These are phyloP conservation scores for Chitala chitala DNA, from an alignment of 2,113 vertebrate genomes.

Conservation along the genomic window DNA sequence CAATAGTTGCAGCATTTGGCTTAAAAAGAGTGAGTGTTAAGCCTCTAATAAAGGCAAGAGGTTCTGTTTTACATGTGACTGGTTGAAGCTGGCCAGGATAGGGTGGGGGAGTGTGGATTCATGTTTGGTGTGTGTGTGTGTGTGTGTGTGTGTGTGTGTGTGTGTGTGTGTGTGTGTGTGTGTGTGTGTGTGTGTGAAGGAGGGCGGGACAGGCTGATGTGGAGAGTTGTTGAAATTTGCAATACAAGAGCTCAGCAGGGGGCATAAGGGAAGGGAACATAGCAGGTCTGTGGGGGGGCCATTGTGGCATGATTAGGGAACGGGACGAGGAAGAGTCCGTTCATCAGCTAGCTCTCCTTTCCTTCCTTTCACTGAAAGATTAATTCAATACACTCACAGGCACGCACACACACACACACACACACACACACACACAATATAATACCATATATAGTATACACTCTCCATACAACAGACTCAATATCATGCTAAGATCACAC, in stretches of 20 bases:
- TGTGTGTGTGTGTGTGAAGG: background rate
- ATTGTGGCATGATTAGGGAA: conserved; percentile 31
- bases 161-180: no score
- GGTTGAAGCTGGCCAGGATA: background rate
- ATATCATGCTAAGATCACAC: no score
- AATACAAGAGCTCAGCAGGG: conserved; percentile 29
- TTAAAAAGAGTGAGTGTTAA: conserved; percentile 16
- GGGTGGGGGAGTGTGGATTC: background rate
- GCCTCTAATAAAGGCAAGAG: conserved; percentile 15
- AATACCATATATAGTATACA: no score
- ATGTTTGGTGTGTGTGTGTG: no score
- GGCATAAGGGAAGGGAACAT: background rate
- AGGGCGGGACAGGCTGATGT: conserved; percentile 1
- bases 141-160: background rate
- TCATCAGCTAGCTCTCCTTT: conserved; percentile 37
- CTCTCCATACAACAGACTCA: no score
- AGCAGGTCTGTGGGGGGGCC: conserved; percentile 8
- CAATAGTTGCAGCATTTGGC: background rate
- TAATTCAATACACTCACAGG: conserved; percentile 44
- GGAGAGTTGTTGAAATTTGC: conserved; percentile 31
- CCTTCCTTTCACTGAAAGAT: conserved; percentile 43
- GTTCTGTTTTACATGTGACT: conserved; percentile 1
- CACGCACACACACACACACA: conserved; percentile 13
- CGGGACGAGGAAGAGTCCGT: conserved; percentile 25
- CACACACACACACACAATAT: conserved; percentile 4